These are phyloP conservation scores for Lagopus muta DNA, from an alignment of 2,113 vertebrate genomes.

Conservation along the genomic window DNA sequence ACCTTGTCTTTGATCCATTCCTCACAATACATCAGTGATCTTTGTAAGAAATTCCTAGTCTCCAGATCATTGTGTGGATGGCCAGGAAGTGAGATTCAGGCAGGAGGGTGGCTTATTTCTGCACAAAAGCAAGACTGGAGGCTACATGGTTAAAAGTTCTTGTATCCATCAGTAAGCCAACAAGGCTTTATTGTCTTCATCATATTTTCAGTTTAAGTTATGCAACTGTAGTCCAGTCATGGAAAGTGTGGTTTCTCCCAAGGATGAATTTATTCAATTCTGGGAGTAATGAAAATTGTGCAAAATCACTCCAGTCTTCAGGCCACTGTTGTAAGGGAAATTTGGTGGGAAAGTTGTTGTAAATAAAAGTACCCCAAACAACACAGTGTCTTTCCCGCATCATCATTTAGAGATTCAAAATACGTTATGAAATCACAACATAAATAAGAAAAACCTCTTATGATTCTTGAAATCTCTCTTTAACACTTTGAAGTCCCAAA, in stretches of 20 bases:
- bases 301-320: conserved; percentile 81
- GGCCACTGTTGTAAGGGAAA: conserved; percentile 74
- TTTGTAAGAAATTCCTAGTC: background rate
- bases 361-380: background rate
- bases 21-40: accelerated
- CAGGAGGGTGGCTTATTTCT: background rate
- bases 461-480: background rate
- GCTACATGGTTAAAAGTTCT: conserved; percentile 14
- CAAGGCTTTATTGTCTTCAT: conserved; percentile 89
- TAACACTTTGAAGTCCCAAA: background rate
- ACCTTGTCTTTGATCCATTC: background rate
- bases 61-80: background rate
- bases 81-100: background rate
- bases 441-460: background rate
- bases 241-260: conserved; percentile 86
- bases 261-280: conserved; percentile 83
- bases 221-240: conserved; percentile 80
- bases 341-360: background rate
- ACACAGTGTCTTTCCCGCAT: background rate
- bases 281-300: conserved; percentile 80
- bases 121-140: background rate
- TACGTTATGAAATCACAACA: background rate
- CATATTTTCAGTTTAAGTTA: conserved; percentile 83
- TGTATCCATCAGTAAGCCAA: conserved; percentile 86
- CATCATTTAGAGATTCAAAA: background rate